Conservation (phyloP, 2,888 invertebrate genomes). For the Nephrotoma flavescens region DNA sequence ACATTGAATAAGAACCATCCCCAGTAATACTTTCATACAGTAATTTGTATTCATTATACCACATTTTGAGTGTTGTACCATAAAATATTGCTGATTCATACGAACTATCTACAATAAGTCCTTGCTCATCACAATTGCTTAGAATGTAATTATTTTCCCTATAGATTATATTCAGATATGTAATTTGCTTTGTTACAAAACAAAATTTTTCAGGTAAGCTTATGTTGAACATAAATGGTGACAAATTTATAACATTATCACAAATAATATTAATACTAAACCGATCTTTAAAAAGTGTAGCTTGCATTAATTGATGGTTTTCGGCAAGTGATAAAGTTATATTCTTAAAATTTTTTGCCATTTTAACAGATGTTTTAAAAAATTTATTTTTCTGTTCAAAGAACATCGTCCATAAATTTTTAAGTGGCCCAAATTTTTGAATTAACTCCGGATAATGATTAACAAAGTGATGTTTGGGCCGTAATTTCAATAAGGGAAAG, state of each 20-base stretch:
- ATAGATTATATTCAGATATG: too few species aligned
- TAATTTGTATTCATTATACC: conserved; percentile 1
- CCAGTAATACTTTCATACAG: neutral
- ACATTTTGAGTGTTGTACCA: neutral
- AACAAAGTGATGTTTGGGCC: neutral
- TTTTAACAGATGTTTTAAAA: neutral
- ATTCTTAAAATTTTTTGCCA: neutral
- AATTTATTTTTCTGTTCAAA: neutral
- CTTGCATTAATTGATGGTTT: conserved; percentile 1
- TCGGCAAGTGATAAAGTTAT: neutral
- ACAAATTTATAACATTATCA: neutral
- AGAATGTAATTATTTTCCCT: neutral
- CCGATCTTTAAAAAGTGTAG: neutral
- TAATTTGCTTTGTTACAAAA: neutral
- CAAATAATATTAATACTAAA: neutral
- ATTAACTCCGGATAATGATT: neutral
- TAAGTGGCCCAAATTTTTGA: neutral
- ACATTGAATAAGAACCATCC: neutral
- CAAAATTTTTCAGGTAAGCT: neutral
- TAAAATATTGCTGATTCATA: neutral
- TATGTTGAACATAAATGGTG: neutral
- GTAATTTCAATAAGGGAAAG: too few species aligned
- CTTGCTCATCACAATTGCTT: neutral
- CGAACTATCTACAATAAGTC: neutral
- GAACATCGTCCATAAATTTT: neutral